Evolutionary conservation across 2,113 vertebrate genomes (phyloP).

Genomic region (Nanorana parkeri): DNA sequence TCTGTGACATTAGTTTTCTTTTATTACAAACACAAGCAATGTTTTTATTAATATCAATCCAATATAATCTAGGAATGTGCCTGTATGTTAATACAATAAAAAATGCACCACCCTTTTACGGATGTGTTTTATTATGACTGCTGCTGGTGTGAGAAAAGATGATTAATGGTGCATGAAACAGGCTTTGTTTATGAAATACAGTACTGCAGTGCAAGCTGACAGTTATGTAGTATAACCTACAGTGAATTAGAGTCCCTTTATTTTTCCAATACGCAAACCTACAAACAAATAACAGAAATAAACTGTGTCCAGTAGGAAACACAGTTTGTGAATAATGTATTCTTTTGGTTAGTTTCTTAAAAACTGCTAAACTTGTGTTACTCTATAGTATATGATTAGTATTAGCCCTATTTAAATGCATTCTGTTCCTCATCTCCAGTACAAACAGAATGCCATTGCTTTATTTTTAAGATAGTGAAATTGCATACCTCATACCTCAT

Average conservation of each 20-base stretch:
- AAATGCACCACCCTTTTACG: slow-evolving; percentile 40
- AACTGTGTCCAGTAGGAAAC: no score
- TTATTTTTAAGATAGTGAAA: no score
- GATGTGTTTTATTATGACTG: slow-evolving; percentile 54
- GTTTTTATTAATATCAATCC: slow-evolving; percentile 74
- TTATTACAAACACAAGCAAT: slow-evolving; percentile 69
- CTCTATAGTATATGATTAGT: no score
- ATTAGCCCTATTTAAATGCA: no score
- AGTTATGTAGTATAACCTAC: slow-evolving; percentile 13
- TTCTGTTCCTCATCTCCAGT: no score
- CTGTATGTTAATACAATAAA: slow-evolving; percentile 12
- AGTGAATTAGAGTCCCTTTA: neutral
- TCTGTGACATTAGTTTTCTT: slow-evolving; percentile 64
- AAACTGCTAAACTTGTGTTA: no score
- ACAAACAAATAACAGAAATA: neutral
- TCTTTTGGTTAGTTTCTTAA: no score
- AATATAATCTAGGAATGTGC: slow-evolving; percentile 50
- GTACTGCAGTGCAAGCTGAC: slow-evolving; percentile 15
- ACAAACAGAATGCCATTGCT: no score
- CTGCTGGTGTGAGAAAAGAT: slow-evolving; percentile 17
- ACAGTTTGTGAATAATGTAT: no score
- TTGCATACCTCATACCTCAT: no score
- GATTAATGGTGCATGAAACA: slow-evolving; percentile 44
- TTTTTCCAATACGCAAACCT: neutral
- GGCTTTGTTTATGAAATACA: slow-evolving; percentile 27